Percentiles rank a stretch among this genome's conserved stretches.
Evolutionary conservation across 1,140 invertebrate species (phyloP).

Genomic region (Lepidostoma basale): DNA sequence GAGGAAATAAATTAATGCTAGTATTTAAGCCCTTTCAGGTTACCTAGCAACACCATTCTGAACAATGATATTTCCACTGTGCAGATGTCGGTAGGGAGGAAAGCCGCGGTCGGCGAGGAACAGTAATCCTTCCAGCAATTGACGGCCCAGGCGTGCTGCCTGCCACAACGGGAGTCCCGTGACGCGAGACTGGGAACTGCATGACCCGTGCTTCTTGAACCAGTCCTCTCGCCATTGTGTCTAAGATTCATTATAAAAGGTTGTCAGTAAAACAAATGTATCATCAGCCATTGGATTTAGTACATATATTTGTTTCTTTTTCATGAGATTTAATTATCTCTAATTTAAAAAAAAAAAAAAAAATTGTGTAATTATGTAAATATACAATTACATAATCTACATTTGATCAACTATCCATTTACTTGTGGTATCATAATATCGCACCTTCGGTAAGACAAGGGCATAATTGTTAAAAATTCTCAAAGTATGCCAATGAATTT

Average conservation of each 20-base stretch:
- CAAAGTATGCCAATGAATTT: too few relatives aligned
- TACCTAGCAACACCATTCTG: slow-evolving; percentile 85
- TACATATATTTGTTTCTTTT: too few relatives aligned
- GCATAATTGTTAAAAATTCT: too few relatives aligned
- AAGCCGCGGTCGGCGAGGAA: slow-evolving; percentile 88
- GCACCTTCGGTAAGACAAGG: too few relatives aligned
- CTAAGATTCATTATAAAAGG: slow-evolving; percentile 49
- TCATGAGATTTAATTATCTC: too few relatives aligned
- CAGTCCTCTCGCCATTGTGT: slow-evolving; percentile 59
- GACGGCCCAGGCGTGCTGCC: slow-evolving; percentile 83
- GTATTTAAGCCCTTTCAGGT: too few relatives aligned
- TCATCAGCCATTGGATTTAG: background rate
- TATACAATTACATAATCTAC: too few relatives aligned
- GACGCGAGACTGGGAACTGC: slow-evolving; percentile 33
- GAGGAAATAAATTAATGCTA: too few relatives aligned
- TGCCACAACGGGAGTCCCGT: slow-evolving; percentile 74
- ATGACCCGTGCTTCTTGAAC: slow-evolving; percentile 50
- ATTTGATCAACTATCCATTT: too few relatives aligned
- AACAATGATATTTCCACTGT: slow-evolving; percentile 88
- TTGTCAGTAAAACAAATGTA: background rate
- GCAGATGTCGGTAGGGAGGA: slow-evolving; percentile 83
- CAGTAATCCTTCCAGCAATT: slow-evolving; percentile 85
- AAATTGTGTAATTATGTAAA: too few relatives aligned
- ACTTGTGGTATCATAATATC: too few relatives aligned
- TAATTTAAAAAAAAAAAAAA: too few relatives aligned